Base-by-base conservation (phyloP, 2,113 vertebrate genomes). In the Tauraco erythrolophus region DNA sequence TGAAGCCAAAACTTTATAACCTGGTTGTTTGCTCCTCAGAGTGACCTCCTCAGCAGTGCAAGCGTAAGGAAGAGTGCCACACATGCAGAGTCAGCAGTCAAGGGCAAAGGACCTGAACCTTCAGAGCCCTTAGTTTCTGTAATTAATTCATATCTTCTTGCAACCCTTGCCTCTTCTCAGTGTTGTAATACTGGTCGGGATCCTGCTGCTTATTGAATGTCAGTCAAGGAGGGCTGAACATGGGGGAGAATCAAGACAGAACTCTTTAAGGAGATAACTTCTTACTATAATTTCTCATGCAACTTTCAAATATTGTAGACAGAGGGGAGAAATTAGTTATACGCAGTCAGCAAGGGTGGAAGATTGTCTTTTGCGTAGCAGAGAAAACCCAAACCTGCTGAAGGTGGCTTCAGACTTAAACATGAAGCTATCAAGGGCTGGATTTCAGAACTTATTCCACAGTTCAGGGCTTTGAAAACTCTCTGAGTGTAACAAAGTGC, bases 51-150 rank as follows among this genome's bases (percentile, higher is more conserved):
- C 43, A 72, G 27, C 66, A 17, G 33, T 43, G 21, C 41, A 66
- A 54, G 19, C 3, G 0, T 30, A 13, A 80, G 45, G 39, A 87
- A 35, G 9, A 53, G 33, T 25, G 75, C 31, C 28, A 16, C 1
- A 2, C 17, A 5, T 0, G 0, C 37, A 61, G 31, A 43, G 37
- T 56, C 56, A 78, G 43, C 25, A 56, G 53, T 35, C 27, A 75
- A 87, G 57, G 27, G 4, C 0, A 0, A 78, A 82, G 88, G n/a
- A 45, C 30, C 51, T 62, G 15, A 18, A 22, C 72, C 14, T 84
- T 50, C 57, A 35, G 39, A 9, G 2, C 8, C 0, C 4, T 71
- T 85, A 3, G 5, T 31, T 75, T 65, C 51, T 2, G 0, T 37
- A 25, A 30, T 30, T 87, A 31, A 12, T 64, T 45, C 7, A 28